Evolutionary conservation across 1,140 invertebrate species (phyloP), one percentile per base, ranked within the genome.

Genomic region (Drosophila triauraria): DNA sequence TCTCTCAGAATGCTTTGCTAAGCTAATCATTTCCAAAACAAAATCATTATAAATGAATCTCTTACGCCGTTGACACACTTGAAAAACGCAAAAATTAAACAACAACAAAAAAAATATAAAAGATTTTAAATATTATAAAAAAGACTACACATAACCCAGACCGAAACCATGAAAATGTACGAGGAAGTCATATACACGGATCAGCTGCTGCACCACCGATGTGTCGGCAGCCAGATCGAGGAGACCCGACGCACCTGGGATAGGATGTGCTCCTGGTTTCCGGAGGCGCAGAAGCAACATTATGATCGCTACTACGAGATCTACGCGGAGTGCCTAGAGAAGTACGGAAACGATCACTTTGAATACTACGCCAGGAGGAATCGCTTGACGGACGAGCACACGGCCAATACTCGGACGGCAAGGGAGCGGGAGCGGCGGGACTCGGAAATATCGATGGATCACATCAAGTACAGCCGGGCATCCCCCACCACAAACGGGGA

Each of bases 401-500:
- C 15, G 8, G 2, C 4, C 8, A 20, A n/a, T 5, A 57, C 61
- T 0, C 17, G 35, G 1, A 10, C 46, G 35, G 35, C 7, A 27
- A 50, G 0, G 7, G 7, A 43, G 12, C 62, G 12, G 3, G 35
- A 60, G 4, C 3, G 0, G 0, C 12, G n/a, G 23, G 17, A 44
- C 0, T 8, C 40, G 0, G 4, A 40, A 0, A 58, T 43, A 4
- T 48, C 67, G 7, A 80, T 85, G 77, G 25, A 27, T 5, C 67
- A 84, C 6, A 32, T 84, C 17, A 32, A 12, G 8, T 7, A n/a
- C 23, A 65, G 54, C 4, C 72, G 23, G 40, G 17, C 27, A 0
- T 51, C 67, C 1, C 8, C 7, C 2, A 84, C 78, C 7, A 69
- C 72, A 4, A 84, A 84, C 54, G 74, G 67, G 2, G 63, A 54